Evolutionary conservation across 2,797 vertebrate species (phyloP).

Genomic region (Enteromius afrohamiltoni): DNA sequence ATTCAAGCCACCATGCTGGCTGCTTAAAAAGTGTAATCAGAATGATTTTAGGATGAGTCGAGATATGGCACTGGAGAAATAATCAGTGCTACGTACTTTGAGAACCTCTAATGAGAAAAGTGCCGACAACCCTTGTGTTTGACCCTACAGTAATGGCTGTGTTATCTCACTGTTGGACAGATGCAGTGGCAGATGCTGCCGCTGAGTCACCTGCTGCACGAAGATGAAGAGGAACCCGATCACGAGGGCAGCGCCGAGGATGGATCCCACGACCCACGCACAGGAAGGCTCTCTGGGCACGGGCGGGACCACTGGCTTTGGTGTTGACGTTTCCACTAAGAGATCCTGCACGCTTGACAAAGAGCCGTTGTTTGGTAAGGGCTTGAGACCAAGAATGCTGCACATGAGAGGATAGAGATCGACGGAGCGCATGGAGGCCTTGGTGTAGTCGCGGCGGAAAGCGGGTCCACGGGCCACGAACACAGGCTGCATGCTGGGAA

Average conservation of each 20-base stretch:
- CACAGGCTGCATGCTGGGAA: constrained; percentile 90
- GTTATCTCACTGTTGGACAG: constrained; percentile 83
- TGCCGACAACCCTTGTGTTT: constrained; percentile 57
- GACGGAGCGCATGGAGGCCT: constrained; percentile 81
- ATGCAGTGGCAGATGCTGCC: constrained; percentile 77
- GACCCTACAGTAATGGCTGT: constrained; percentile 85
- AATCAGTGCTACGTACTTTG: constrained; percentile 53
- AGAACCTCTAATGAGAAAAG: constrained; percentile 38
- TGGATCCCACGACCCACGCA: constrained; percentile 78
- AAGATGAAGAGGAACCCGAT: constrained; percentile 83
- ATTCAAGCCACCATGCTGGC: constrained; percentile 23
- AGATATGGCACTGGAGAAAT: constrained; percentile 51
- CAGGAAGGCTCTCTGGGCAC: constrained; percentile 67
- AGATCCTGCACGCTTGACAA: constrained; percentile 82
- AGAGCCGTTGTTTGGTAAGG: constrained; percentile 89
- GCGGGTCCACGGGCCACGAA: constrained; percentile 90
- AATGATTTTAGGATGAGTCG: constrained; percentile 4
- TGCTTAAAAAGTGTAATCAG: constrained; percentile 29
- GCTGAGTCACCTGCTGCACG: constrained; percentile 80
- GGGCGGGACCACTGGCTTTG: constrained; percentile 43
- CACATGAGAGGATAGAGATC: constrained; percentile 94
- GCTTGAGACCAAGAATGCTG: constrained; percentile 81
- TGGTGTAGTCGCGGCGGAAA: constrained; percentile 83
- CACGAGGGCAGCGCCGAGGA: constrained; percentile 83
- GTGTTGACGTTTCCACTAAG: constrained; percentile 68